Percentiles rank a stretch among this genome's conserved stretches.
These are phyloP conservation scores for Equus przewalskii DNA, from an alignment of 2,113 vertebrate species.

Conservation along the genomic window DNA sequence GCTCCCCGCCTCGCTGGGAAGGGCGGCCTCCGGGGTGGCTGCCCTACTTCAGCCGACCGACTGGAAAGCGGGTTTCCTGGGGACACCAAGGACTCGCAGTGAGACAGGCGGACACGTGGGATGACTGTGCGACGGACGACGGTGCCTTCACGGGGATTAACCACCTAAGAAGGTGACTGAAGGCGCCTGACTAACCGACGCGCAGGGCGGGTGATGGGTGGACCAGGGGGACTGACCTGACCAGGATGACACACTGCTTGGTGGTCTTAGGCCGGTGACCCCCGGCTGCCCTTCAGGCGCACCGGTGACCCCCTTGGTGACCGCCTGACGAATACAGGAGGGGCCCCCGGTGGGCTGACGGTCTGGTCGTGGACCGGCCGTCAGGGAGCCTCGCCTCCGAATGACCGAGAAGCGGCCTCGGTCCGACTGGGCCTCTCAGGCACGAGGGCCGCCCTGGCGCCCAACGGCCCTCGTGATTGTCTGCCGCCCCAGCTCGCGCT, in stretches of 20 bases:
- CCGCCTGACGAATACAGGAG: not conserved
- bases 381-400: not conserved
- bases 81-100: not conserved
- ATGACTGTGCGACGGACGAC: not conserved
- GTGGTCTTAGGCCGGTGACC: not conserved
- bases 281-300: not conserved
- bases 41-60: not conserved
- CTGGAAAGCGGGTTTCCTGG: not conserved
- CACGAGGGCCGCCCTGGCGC: rapidly evolving
- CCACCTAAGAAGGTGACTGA: too few species aligned
- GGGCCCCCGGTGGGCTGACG: not conserved
- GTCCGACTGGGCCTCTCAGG: not conserved
- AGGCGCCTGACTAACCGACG: too few species aligned
- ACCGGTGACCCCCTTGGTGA: not conserved
- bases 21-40: not conserved
- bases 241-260: too few species aligned
- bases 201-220: too few species aligned
- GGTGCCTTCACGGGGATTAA: not conserved
- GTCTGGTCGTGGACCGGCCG: not conserved
- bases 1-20: not conserved
- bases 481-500: not conserved
- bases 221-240: too few species aligned
- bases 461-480: not conserved
- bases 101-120: not conserved
- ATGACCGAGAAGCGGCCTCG: rapidly evolving